Conservation (phyloP, 1,140 invertebrate genomes). For the Sycophila sp. region DNA sequence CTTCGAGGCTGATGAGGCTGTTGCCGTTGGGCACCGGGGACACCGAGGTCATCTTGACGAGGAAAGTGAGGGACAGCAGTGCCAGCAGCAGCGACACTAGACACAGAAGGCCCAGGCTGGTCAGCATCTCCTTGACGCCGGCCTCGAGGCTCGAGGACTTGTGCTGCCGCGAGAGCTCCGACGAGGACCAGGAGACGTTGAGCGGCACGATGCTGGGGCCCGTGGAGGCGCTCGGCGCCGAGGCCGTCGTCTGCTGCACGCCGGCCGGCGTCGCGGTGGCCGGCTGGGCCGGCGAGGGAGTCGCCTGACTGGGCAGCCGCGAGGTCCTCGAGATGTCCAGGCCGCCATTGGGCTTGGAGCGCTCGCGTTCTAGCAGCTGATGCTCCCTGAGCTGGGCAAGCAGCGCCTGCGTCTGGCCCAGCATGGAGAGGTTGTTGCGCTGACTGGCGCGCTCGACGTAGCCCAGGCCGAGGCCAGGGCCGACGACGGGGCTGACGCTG, state of each 20-base stretch:
- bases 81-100: constrained; percentile 85
- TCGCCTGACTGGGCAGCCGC: constrained; percentile 57
- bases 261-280: not conserved
- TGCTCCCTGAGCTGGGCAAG: constrained; percentile 17
- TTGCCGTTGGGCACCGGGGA: constrained; percentile 68
- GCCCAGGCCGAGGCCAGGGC: not conserved
- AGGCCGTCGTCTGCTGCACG: not conserved
- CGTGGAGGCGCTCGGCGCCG: constrained; percentile 34
- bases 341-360: constrained; percentile 65
- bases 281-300: constrained; percentile 57
- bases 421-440: constrained; percentile 39
- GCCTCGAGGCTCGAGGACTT: constrained; percentile 61
- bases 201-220: constrained; percentile 53
- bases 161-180: constrained; percentile 63
- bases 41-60: constrained; percentile 83
- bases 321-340: constrained; percentile 66
- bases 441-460: constrained; percentile 29
- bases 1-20: constrained; percentile 73
- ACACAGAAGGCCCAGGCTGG: constrained; percentile 85
- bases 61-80: constrained; percentile 83
- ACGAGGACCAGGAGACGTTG: constrained; percentile 68
- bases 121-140: constrained; percentile 82
- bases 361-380: constrained; percentile 49
- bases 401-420: constrained; percentile 39
- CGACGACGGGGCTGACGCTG: constrained; percentile 62